Base-by-base conservation (phyloP, 2,888 invertebrate genomes). In the Lithophane socia region DNA sequence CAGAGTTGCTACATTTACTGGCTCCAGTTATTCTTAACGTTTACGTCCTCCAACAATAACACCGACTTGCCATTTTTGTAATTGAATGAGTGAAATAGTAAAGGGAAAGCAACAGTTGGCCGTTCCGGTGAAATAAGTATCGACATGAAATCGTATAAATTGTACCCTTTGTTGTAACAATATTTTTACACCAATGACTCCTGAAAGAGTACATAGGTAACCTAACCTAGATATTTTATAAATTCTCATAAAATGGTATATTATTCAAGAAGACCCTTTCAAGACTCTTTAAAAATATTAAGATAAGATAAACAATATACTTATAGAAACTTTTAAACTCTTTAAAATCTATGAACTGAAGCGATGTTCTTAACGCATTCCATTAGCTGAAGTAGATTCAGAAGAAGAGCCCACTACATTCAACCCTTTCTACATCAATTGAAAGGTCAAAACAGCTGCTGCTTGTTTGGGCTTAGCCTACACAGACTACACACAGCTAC, bases 1-100 rank as follows among this genome's bases (percentile, higher is more conserved):
- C 87, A 88, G 86, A 89, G 91, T 96, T 96, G 95, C 96, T 91
- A 92, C 93, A 96, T 92, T 92, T 92, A 86, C 87, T 93, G 92
- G 91, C 82, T 92, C 92, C 92, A 94, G 86, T 94, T 94, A 93
- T 90, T 94, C 82, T 92, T 92, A 91, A 91, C 90, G 91, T 91
- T 93, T 91, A 91, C 80, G 87, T 90, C 92, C 88, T 90, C 90
- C 90, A 91, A 93, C 93, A 92, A 93, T 92, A 88, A 89, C 83
- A 88, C 77, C 79, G 88, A 85, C 89, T 90, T 88, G 83, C 90
- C 80, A 92, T 92, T 94, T 93, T 91, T 92, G 91, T 92, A 92
- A 93, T 93, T 91, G 89, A 89, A 90, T 90, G 87, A 91, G 89
- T 91, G 93, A 91, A 93, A 92, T 90, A 90, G 89, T 85, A 83